A percentile compares a stretch with the other conserved stretches of the same genome.
Conservation (phyloP, 2,888 invertebrate genomes). For the Eristalis intricaria region DNA sequence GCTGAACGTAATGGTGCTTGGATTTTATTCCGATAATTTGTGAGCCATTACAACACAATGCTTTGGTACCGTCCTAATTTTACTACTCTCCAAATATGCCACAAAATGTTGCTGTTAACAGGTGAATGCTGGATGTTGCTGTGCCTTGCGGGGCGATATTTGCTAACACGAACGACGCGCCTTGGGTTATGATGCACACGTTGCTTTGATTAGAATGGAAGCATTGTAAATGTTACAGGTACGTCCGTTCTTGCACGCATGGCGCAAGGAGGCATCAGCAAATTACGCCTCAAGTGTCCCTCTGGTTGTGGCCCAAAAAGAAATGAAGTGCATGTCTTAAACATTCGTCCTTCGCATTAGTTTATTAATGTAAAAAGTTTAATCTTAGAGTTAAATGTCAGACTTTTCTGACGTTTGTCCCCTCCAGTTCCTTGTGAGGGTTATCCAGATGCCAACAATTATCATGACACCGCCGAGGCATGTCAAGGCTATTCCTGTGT, state of each 20-base stretch:
- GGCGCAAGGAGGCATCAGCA: no score
- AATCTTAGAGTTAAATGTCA: neutral
- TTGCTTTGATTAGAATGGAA: no score
- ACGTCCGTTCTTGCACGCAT: no score
- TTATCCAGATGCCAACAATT: conserved; percentile 72
- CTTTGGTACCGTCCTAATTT: conserved; percentile 31
- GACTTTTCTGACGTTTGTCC: conserved; percentile 52
- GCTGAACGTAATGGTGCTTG: conserved; percentile 24
- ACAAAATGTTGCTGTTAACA: neutral
- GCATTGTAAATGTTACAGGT: no score
- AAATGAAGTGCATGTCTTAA: no score
- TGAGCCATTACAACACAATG: neutral
- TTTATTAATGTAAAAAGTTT: neutral
- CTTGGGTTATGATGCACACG: no score
- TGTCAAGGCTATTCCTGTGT: conserved; percentile 74
- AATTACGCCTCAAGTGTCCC: no score
- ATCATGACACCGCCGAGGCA: conserved; percentile 73
- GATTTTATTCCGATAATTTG: conserved; percentile 49
- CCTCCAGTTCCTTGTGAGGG: conserved; percentile 74
- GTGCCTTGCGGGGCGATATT: neutral
- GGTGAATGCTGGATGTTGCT: neutral
- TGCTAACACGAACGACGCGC: neutral
- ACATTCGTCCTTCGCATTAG: neutral
- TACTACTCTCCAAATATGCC: neutral
- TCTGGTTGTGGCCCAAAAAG: no score